Conservation (phyloP, 1,140 invertebrate genomes). For the Pantala flavescens region DNA sequence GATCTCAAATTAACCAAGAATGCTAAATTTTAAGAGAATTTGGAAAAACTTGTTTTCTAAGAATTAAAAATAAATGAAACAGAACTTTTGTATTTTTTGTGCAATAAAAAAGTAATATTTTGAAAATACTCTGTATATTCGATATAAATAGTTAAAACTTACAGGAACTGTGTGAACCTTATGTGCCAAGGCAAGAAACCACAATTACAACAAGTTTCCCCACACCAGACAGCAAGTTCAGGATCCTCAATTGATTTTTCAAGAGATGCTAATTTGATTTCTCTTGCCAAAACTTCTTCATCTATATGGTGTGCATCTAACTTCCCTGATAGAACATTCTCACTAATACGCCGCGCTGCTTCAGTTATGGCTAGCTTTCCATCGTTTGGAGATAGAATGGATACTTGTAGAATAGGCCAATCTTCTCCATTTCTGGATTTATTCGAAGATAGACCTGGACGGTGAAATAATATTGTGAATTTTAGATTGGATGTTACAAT, state of each 20-base stretch:
- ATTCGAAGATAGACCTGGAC: not conserved
- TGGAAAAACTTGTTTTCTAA: too few relatives aligned
- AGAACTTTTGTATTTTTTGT: too few relatives aligned
- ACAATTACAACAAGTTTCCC: conserved; percentile 43
- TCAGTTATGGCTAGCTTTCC: conserved; percentile 42
- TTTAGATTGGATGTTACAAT: too few relatives aligned
- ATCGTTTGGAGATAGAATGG: conserved; percentile 38
- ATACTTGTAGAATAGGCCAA: conserved; percentile 31
- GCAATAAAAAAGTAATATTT: too few relatives aligned
- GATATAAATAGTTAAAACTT: conserved; percentile 25
- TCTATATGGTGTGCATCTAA: conserved; percentile 34
- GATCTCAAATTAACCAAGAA: too few relatives aligned
- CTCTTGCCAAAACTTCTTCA: conserved; percentile 37
- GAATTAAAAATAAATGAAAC: too few relatives aligned
- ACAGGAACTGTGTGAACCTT: conserved; percentile 55
- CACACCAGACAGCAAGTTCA: conserved; percentile 51
- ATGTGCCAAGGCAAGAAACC: conserved; percentile 61
- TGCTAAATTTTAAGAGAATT: too few relatives aligned
- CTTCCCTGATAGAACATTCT: conserved; percentile 28
- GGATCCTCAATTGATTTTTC: conserved; percentile 48
- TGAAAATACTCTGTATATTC: too few relatives aligned
- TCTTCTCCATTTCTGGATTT: conserved; percentile 19
- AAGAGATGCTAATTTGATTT: conserved; percentile 29
- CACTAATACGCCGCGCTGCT: conserved; percentile 33
- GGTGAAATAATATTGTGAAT: too few relatives aligned